Conservation (phyloP, 2,797 vertebrate species). For the Mycteria americana region DNA sequence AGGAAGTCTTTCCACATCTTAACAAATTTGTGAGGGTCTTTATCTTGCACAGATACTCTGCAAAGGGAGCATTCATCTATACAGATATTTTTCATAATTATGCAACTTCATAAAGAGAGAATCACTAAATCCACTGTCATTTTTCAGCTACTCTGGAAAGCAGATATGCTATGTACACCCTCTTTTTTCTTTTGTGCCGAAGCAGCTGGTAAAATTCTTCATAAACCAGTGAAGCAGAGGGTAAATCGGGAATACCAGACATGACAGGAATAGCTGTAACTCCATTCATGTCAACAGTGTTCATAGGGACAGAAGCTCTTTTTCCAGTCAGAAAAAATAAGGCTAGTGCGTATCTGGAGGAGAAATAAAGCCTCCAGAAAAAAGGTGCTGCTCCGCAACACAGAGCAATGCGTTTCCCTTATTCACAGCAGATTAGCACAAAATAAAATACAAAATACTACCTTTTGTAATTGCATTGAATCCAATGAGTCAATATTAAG, state of each 20-base stretch:
- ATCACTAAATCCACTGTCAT: neutral
- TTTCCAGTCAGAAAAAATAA: constrained; percentile 46
- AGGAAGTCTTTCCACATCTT: neutral
- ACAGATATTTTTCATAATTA: neutral
- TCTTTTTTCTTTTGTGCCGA: neutral
- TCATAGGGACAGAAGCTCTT: neutral
- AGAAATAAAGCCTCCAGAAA: constrained; percentile 26
- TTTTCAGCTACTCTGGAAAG: neutral
- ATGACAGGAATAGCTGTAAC: constrained; percentile 2
- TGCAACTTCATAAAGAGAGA: neutral
- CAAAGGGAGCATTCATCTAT: neutral
- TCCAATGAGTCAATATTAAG: neutral
- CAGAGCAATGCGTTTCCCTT: neutral
- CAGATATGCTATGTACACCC: neutral
- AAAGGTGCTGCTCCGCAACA: neutral
- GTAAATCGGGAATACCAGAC: constrained; percentile 21
- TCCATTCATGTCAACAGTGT: neutral
- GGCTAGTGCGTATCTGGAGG: neutral
- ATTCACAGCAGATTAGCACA: neutral
- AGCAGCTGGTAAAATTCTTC: constrained; percentile 20
- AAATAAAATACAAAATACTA: constrained; percentile 19
- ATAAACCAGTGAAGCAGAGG: constrained; percentile 23
- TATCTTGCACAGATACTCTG: neutral
- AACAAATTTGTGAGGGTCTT: neutral
- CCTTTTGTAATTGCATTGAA: neutral